phyloP scores from a whole-genome alignment of 30 jellyfish, hydroid and myxozoan species.

The Hydractinia symbiolongicarpus region DNA sequence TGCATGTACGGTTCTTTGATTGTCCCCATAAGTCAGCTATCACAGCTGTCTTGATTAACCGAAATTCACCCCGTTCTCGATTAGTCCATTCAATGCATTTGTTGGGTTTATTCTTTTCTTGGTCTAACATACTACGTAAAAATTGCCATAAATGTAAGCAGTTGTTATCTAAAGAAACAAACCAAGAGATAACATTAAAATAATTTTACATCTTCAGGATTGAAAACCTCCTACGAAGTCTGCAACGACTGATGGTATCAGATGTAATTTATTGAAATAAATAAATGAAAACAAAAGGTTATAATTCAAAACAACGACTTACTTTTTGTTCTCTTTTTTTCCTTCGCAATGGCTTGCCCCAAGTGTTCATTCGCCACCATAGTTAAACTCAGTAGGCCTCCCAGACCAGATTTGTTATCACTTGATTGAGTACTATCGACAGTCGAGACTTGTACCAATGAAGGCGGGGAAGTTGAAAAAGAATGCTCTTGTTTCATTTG shows the following conservation, averaged over 20 bases:
- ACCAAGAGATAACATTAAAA: not conserved
- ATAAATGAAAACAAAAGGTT: slow-evolving; percentile 31
- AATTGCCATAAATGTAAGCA: slow-evolving; percentile 92
- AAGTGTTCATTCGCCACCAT: slow-evolving; percentile 79
- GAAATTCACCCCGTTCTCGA: slow-evolving; percentile 87
- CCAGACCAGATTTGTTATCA: slow-evolving; percentile 53
- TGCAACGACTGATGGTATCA: slow-evolving; percentile 27
- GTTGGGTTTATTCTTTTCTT: slow-evolving; percentile 58
- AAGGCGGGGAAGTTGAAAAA: not conserved
- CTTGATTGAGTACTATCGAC: slow-evolving; percentile 59
- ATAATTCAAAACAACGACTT: slow-evolving; percentile 5
- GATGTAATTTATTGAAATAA: slow-evolving; percentile 22
- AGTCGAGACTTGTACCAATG: slow-evolving; percentile 58
- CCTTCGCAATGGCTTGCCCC: slow-evolving; percentile 38
- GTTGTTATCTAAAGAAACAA: slow-evolving; percentile 54
- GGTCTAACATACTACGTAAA: slow-evolving; percentile 61
- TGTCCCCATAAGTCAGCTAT: slow-evolving; percentile 93
- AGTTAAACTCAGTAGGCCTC: slow-evolving; percentile 68
- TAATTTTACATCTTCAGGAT: not conserved
- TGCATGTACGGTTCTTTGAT: slow-evolving; percentile 74
- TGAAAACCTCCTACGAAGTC: not conserved
- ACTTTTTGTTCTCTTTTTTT: slow-evolving; percentile 34
- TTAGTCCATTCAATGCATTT: slow-evolving; percentile 82
- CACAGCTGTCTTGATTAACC: slow-evolving; percentile 87
- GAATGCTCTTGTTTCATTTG: not conserved